Base-by-base conservation (phyloP, 2,888 invertebrate species). In the Muschampia plurimacula region DNA sequence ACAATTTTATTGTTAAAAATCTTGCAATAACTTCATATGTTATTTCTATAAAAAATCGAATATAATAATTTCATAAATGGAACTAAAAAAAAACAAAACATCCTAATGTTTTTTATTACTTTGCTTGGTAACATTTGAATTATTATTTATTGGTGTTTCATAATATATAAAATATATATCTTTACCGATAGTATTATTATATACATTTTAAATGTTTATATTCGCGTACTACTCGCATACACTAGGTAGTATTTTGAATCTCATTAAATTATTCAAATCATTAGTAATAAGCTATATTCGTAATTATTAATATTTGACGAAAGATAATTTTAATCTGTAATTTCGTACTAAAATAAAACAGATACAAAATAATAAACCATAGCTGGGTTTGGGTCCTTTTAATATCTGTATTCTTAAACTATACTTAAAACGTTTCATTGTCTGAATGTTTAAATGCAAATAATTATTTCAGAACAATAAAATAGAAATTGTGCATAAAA, bases 301-400 rank as follows among this genome's bases (percentile, higher is more conserved):
- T 63, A 55, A 69, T 69, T 69, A 69, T 64, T 9, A 32, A 64
- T 70, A 55, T 70, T 70, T 70, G 70, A 59, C 65, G 65, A 59
- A 70, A 65, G 69, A 57, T 15, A 41, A 22, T 22, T 22, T 55
- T 32, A 10, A 59, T 32, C 32, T 59, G 36, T 5, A 65, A 13
- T 64, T 9, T 55, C 8, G 22, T 52, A 36, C 9, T 63, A 62
- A 69, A n/a, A 49, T 55, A 44, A 55, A 71, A 66, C 52, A 55
- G 3, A 62, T 67, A 62, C 59, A 60, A 66, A 70, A 74, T 28
- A 76, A 60, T 64, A 75, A 64, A 77, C 88, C 88, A 90, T 91
- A 91, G 91, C 91, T 91, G 91, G 91, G 83, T 83, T 88, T 84
- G 91, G 92, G 91, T 91, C 91, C 91, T 86, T 81, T 78, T 68